Evolutionary conservation across 2,113 vertebrate species (phyloP).

Genomic region (Irena cyanogastra): DNA sequence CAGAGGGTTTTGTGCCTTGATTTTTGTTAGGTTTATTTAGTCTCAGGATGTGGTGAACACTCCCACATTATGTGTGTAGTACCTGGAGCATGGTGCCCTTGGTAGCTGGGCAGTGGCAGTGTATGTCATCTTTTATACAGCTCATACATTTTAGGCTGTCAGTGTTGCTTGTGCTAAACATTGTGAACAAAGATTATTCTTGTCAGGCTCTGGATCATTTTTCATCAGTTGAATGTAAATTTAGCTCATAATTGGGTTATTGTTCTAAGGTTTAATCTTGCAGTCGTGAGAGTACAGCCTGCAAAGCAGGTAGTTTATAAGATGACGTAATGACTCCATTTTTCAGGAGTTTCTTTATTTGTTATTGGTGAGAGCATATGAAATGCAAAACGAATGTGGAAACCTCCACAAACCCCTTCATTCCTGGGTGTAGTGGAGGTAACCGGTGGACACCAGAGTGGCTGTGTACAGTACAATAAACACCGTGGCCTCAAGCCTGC

Average conservation of each 20-base stretch:
- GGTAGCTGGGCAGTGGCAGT: background rate
- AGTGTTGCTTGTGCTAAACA: background rate
- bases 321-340: background rate
- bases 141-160: conserved; percentile 24
- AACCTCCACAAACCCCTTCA: fast-evolving
- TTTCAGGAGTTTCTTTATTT: background rate
- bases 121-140: background rate
- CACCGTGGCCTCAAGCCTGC: background rate
- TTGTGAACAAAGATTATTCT: conserved; percentile 44
- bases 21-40: background rate
- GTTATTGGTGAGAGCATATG: background rate
- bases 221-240: conserved; percentile 52
- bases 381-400: background rate
- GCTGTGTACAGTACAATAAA: background rate
- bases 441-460: background rate
- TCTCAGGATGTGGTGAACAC: background rate
- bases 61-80: background rate
- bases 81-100: conserved; percentile 29
- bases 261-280: conserved; percentile 38
- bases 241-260: conserved; percentile 53
- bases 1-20: background rate
- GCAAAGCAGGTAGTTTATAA: conserved; percentile 9
- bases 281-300: background rate
- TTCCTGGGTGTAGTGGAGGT: background rate
- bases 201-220: conserved; percentile 50